Base-by-base conservation (phyloP, 2,113 vertebrate species). In the Noturus placidus region DNA sequence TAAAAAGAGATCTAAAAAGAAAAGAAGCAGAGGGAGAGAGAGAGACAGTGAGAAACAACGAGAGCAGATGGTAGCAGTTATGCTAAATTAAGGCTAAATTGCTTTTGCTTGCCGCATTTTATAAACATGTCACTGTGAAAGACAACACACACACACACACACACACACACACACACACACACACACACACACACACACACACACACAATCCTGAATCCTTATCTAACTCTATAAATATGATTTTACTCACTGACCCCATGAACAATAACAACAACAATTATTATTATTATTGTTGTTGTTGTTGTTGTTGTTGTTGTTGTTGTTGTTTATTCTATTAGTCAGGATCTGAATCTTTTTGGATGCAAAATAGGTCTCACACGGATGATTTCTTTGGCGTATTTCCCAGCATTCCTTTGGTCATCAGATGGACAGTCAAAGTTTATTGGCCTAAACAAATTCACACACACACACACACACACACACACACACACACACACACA, bases 61-160 rank as follows among this genome's bases (percentile, higher is more conserved):
- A 52, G 15, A 84, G 79, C 89, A 90, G 81, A 88, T 91, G 89
- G 83, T 86, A 90, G 90, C 85, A 91, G 81, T 93, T 93, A 91
- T 86, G 89, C 86, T 90, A 90, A 87, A 91, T 90, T 90, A 88
- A 87, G 88, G 90, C 78, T 90, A 90, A 91, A 92, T 92, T 92
- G 85, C 85, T 87, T 87, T 80, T 82, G 89, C 83, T 90, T 91
- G 90, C 86, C 89, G 87, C 89, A 82, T 88, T 82, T 87, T 88
- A 90, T 89, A 89, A 91, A 91, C 90, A 92, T 72, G 83, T 91
- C 88, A 91, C 86, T 88, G 89, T 86, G 80, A 85, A 89, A 86
- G 87, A 87, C 88, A 89, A 52, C 27, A 87, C 52, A 79, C 76
- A 52, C 86, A 78, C 83, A 78, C 57, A 67, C 59, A 83, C 69